A percentile compares a stretch with the other conserved stretches of the same genome.
Conservation (phyloP, 2,113 vertebrate genomes). For the Raja brachyura region DNA sequence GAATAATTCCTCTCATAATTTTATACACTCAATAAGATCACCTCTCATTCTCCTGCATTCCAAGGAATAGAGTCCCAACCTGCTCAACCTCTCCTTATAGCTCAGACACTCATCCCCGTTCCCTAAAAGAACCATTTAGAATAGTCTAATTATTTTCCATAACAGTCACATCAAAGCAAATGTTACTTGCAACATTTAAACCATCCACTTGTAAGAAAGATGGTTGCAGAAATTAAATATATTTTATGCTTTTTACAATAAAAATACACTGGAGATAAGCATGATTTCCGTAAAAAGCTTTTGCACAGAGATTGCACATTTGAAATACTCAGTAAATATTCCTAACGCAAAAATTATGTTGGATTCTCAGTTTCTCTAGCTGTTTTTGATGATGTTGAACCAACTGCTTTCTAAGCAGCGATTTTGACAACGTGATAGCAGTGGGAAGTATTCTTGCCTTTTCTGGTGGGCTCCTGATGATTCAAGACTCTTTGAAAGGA, state of each 20-base stretch:
- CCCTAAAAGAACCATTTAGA: background rate
- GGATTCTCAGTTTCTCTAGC: slow-evolving; percentile 29
- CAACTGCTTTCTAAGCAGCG: slow-evolving; percentile 15
- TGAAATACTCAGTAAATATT: slow-evolving; percentile 29
- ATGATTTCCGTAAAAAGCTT: slow-evolving; percentile 4
- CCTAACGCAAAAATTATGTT: background rate
- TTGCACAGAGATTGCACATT: slow-evolving; percentile 7
- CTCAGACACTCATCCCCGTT: too few species aligned
- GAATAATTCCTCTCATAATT: too few species aligned
- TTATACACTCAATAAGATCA: too few species aligned
- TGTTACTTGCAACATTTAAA: slow-evolving; percentile 10
- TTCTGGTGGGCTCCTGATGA: background rate
- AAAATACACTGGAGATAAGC: background rate
- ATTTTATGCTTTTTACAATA: slow-evolving; percentile 24
- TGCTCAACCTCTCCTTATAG: too few species aligned
- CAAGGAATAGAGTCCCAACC: too few species aligned
- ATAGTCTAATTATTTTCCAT: slow-evolving; percentile 6
- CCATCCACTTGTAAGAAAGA: background rate
- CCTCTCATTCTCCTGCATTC: too few species aligned
- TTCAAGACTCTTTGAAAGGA: slow-evolving; percentile 16
- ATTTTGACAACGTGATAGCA: slow-evolving; percentile 25
- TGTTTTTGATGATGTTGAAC: background rate
- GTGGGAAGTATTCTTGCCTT: background rate
- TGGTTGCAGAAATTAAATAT: slow-evolving; percentile 10
- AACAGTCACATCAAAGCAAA: background rate